Conservation (phyloP, 2,888 invertebrate genomes). For the Argynnis bischoffii region DNA sequence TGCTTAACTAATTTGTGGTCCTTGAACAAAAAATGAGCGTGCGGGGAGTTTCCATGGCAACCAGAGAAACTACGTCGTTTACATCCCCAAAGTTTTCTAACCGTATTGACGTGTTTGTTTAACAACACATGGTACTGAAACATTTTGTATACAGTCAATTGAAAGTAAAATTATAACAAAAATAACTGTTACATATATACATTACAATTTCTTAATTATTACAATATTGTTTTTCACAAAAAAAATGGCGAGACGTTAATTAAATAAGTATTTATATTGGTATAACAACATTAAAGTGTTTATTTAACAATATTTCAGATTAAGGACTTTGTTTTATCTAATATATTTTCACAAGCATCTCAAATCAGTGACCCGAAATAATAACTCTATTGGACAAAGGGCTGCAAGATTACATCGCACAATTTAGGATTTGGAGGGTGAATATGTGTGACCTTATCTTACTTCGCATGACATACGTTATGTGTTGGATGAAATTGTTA, state of each 20-base stretch:
- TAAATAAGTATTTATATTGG: too few relatives aligned
- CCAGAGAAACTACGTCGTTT: constrained; percentile 75
- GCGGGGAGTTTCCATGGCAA: constrained; percentile 76
- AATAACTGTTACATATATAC: too few relatives aligned
- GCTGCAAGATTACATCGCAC: constrained; percentile 67
- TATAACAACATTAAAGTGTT: not conserved
- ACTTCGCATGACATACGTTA: constrained; percentile 47
- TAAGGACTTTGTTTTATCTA: constrained; percentile 41
- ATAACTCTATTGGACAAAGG: constrained; percentile 73
- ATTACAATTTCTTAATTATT: too few relatives aligned
- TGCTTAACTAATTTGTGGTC: constrained; percentile 51
- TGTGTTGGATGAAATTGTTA: constrained; percentile 43
- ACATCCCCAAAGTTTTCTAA: constrained; percentile 52
- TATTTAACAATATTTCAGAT: not conserved
- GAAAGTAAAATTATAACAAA: too few relatives aligned
- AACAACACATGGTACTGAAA: not conserved
- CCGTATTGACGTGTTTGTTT: constrained; percentile 19
- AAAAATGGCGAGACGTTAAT: too few relatives aligned
- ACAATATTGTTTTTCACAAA: too few relatives aligned
- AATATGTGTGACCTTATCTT: constrained; percentile 50
- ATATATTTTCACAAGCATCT: constrained; percentile 47
- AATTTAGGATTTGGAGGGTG: constrained; percentile 63
- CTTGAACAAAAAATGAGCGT: constrained; percentile 55
- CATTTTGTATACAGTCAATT: too few relatives aligned
- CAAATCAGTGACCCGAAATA: constrained; percentile 72